Evolutionary conservation across 23 tunicate species (phyloP).

Genomic region (Halocynthia aurantium): DNA sequence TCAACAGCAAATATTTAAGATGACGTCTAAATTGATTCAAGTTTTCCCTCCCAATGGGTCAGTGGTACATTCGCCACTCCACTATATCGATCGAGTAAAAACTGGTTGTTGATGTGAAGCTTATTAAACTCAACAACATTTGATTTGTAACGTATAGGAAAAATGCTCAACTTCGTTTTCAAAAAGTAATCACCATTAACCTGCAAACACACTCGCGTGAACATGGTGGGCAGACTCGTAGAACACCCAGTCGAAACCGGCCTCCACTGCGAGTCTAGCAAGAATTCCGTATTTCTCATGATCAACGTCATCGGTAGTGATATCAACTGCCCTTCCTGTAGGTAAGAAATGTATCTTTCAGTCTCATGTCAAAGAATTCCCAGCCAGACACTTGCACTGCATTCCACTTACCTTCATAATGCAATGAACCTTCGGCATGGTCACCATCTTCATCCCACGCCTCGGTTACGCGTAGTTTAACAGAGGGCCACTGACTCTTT

Average conservation of each 20-base stretch:
- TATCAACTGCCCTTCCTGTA: constrained; percentile 73
- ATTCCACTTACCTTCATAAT: constrained; percentile 54
- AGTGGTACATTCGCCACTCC: not conserved
- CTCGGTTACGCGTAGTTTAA: constrained; percentile 39
- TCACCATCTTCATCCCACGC: constrained; percentile 44
- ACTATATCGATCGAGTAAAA: not conserved
- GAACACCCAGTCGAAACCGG: constrained; percentile 86
- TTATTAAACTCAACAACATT: not conserved
- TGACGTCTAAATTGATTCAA: no score
- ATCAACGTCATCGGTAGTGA: constrained; percentile 50
- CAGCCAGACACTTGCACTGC: no score
- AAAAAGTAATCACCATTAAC: constrained; percentile 16
- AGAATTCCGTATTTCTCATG: constrained; percentile 34
- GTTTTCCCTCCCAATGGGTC: no score
- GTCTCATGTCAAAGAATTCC: no score
- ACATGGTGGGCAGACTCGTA: constrained; percentile 44
- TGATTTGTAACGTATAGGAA: not conserved
- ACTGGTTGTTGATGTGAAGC: not conserved
- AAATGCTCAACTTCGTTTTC: constrained; percentile 4
- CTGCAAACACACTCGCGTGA: constrained; percentile 67
- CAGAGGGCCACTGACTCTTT: constrained; percentile 24
- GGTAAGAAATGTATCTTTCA: no score
- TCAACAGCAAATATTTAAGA: no score
- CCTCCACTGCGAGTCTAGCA: constrained; percentile 67
- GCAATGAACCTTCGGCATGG: constrained; percentile 36